These are phyloP conservation scores for Helogale parvula DNA, from an alignment of 2,113 vertebrate species.

Conservation along the genomic window DNA sequence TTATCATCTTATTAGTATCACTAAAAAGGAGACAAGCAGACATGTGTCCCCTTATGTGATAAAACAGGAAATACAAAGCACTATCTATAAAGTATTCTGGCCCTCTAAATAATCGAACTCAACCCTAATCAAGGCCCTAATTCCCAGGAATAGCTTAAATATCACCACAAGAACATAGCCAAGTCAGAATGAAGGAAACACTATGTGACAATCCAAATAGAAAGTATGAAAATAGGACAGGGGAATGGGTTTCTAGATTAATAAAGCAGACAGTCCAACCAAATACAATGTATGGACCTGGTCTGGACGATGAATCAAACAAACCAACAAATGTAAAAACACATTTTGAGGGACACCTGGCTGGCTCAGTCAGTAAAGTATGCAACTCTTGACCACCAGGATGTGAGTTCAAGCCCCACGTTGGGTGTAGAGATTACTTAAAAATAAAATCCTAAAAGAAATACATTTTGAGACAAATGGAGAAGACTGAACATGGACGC, in stretches of 20 bases:
- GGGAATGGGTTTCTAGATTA: background rate
- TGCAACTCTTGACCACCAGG: background rate
- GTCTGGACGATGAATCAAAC: background rate
- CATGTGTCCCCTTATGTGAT: background rate
- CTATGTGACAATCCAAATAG: slow-evolving; percentile 1
- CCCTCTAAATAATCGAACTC: background rate
- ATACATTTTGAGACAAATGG: background rate
- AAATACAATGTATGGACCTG: background rate
- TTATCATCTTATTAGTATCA: slow-evolving; percentile 39
- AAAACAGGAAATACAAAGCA: background rate
- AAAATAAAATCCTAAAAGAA: background rate
- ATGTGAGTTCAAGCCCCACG: background rate
- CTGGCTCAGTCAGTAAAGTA: background rate
- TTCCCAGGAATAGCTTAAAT: slow-evolving; percentile 10
- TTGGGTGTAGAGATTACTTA: background rate
- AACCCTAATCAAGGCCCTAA: slow-evolving; percentile 26
- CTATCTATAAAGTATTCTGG: background rate
- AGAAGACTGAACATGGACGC: background rate
- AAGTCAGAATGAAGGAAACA: slow-evolving; percentile 15
- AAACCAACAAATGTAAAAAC: slow-evolving; percentile 17
- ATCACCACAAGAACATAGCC: background rate
- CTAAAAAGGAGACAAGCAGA: background rate
- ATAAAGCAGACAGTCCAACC: slow-evolving; percentile 10
- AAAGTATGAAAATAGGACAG: slow-evolving; percentile 30
- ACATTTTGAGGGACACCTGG: background rate